phyloP scores from a whole-genome alignment of 2,113 vertebrate genomes.

The Oncorhynchus mykiss region DNA sequence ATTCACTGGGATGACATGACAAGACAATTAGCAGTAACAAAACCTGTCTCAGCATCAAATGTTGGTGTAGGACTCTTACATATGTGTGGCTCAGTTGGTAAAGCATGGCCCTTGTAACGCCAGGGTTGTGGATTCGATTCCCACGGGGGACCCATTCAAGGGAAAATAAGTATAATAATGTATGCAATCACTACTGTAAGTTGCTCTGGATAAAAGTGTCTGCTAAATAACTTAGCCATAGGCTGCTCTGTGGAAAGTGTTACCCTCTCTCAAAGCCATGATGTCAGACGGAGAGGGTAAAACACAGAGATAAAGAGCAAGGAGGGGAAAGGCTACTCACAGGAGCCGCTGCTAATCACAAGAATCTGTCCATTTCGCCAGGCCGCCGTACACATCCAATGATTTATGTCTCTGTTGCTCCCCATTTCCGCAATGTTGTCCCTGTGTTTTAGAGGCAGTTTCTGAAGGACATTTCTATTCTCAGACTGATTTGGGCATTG shows the following conservation, averaged over 20 bases:
- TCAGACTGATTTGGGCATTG: neutral
- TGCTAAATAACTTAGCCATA: neutral
- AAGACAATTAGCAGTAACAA: conserved; percentile 1
- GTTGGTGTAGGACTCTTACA: no score
- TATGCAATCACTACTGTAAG: no score
- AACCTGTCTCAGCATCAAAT: no score
- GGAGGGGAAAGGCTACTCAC: no score
- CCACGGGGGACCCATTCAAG: no score
- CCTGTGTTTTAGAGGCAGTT: neutral
- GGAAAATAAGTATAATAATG: no score
- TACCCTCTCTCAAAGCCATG: neutral
- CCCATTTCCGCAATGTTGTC: neutral
- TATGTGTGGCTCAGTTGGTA: no score
- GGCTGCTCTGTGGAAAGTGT: neutral
- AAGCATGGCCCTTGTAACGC: no score
- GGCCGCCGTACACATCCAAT: neutral
- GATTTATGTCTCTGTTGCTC: conserved; percentile 1
- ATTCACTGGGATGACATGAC: conserved; percentile 3
- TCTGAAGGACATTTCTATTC: conserved; percentile 18
- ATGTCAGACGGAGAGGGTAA: neutral
- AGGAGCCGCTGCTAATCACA: neutral
- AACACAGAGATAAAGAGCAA: neutral
- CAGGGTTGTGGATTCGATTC: no score
- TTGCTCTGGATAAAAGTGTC: no score
- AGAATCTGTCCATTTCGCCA: conserved; percentile 3